These are phyloP conservation scores for Coturnix japonica DNA, from an alignment of 2,113 vertebrate genomes.

Conservation along the genomic window DNA sequence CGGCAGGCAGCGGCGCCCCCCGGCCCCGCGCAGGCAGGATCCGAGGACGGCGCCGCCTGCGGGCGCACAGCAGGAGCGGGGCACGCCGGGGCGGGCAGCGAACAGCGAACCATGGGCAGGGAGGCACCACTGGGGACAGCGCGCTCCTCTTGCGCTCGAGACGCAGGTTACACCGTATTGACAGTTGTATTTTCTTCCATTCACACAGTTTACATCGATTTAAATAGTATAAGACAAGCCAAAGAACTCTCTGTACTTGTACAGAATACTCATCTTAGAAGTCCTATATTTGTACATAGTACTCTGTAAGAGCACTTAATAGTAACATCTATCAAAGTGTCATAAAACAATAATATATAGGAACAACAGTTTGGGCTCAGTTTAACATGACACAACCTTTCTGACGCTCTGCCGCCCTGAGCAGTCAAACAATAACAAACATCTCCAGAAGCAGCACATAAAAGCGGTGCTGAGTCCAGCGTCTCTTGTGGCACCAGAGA, in stretches of 20 bases:
- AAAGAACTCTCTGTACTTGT: background rate
- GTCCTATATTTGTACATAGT: background rate
- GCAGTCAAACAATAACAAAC: background rate
- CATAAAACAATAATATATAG: background rate
- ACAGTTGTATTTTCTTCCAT: background rate
- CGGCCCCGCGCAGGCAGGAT: too few relatives aligned
- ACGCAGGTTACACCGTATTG: background rate
- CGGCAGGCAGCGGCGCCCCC: too few relatives aligned
- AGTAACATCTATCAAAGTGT: background rate
- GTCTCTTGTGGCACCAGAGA: background rate
- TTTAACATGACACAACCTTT: background rate
- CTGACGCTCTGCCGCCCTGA: background rate
- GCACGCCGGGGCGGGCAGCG: background rate
- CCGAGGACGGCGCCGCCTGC: too few relatives aligned
- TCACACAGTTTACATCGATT: background rate
- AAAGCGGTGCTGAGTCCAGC: background rate
- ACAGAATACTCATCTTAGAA: background rate
- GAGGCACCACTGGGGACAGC: background rate
- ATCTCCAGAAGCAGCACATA: background rate
- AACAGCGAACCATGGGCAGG: background rate
- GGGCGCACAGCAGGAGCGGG: background rate
- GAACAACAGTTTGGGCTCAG: background rate
- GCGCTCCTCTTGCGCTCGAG: rapidly evolving
- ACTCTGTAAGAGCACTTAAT: background rate
- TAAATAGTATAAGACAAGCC: background rate